phyloP scores from a whole-genome alignment of 2,113 vertebrate species.

The Globicephala melas region DNA sequence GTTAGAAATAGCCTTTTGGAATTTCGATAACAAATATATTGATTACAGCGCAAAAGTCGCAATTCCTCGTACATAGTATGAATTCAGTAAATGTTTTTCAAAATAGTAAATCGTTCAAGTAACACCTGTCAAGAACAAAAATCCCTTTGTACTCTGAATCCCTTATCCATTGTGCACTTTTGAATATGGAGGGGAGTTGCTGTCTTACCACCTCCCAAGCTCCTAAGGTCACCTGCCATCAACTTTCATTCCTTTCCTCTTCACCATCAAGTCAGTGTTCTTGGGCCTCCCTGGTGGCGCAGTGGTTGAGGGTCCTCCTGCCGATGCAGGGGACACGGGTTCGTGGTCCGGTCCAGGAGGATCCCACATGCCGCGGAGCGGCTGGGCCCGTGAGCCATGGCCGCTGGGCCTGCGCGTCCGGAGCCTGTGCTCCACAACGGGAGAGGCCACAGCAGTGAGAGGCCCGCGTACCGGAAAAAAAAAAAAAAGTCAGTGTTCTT shows the following conservation, averaged over 20 bases:
- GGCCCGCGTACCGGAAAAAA: too few species aligned
- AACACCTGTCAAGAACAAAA: background rate
- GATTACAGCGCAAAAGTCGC: background rate
- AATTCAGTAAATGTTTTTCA: background rate
- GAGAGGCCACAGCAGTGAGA: too few species aligned
- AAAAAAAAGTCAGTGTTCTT: background rate
- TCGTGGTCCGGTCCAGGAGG: too few species aligned
- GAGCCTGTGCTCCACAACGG: too few species aligned
- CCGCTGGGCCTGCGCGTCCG: too few species aligned
- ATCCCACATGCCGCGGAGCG: too few species aligned
- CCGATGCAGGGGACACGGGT: too few species aligned
- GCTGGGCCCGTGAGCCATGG: too few species aligned
- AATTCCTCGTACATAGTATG: background rate
- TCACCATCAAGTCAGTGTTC: background rate
- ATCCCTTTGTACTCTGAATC: background rate
- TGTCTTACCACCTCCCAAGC: background rate
- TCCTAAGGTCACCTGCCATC: background rate
- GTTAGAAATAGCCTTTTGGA: background rate
- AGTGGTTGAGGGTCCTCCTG: too few species aligned
- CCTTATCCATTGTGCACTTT: background rate
- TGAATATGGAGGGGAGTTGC: background rate
- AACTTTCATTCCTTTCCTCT: background rate
- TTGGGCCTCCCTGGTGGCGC: too few species aligned
- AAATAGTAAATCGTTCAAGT: background rate
- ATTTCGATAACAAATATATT: constrained; percentile 10